A percentile compares a stretch with the other conserved stretches of the same genome.
These are phyloP conservation scores for Zalophus californianus DNA, from an alignment of 2,797 vertebrate species.

Conservation along the genomic window DNA sequence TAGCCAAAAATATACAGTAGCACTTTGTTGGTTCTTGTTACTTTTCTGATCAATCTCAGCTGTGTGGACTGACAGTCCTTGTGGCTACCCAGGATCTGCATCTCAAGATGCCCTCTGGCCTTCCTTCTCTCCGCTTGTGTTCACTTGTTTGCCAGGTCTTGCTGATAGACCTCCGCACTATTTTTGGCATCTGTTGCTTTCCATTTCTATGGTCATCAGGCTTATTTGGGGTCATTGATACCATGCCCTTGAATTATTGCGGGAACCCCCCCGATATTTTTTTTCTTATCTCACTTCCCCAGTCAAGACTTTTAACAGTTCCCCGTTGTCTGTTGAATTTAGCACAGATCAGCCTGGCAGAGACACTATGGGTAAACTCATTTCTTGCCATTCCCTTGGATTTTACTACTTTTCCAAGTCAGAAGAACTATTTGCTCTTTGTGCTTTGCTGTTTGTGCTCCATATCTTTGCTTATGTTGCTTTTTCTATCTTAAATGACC, in stretches of 20 bases:
- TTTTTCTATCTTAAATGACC: conserved; percentile 42
- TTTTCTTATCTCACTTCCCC: neutral
- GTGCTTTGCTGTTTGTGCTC: neutral
- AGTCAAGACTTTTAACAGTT: neutral
- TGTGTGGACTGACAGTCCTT: neutral
- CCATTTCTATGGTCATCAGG: neutral
- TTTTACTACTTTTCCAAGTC: neutral
- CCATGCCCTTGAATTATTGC: neutral
- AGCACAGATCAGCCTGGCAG: neutral
- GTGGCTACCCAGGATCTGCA: neutral
- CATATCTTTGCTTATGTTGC: conserved; percentile 24
- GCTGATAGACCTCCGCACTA: neutral
- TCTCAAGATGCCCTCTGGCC: neutral
- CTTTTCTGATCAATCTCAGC: neutral
- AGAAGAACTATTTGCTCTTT: neutral
- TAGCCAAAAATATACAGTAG: neutral
- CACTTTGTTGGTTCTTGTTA: neutral
- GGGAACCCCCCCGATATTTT: neutral
- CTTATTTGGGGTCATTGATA: neutral
- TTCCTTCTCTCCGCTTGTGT: neutral
- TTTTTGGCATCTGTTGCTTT: neutral
- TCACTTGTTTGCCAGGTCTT: neutral
- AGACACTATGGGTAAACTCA: neutral
- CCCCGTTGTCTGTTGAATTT: neutral
- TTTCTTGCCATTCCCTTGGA: neutral